Evolutionary conservation across 1,140 invertebrate genomes (phyloP).

Genomic region (Diachasma alloeum): DNA sequence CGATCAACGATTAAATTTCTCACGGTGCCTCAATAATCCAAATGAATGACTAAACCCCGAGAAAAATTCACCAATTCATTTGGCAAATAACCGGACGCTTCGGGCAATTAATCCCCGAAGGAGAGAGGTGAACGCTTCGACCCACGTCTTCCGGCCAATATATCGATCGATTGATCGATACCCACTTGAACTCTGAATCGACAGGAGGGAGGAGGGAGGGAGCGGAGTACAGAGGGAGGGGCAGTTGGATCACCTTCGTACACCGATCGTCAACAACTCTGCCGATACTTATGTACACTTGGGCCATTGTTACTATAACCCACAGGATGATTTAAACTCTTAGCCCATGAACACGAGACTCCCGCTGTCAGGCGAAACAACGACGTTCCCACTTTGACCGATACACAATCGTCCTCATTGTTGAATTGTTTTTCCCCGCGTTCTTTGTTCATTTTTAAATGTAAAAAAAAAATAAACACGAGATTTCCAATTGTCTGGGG

Average conservation of each 20-base stretch:
- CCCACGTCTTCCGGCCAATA: slow-evolving; percentile 17
- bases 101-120: slow-evolving; percentile 3
- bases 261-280: not conserved
- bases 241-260: not conserved
- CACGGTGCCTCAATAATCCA: not conserved
- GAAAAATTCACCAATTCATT: not conserved
- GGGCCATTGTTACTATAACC: slow-evolving; percentile 1
- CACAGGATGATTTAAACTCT: slow-evolving; percentile 46
- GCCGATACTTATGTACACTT: not conserved
- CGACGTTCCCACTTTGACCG: slow-evolving; percentile 43
- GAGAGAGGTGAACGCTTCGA: not conserved
- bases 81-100: slow-evolving; percentile 3
- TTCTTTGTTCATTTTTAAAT: not conserved
- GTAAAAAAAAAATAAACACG: not conserved
- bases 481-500: no score
- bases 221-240: not conserved
- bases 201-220: not conserved
- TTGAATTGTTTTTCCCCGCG: not conserved
- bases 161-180: slow-evolving; percentile 12
- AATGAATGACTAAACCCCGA: not conserved
- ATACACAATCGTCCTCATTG: slow-evolving; percentile 12
- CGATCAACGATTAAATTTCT: slow-evolving; percentile 7
- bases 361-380: slow-evolving; percentile 50
- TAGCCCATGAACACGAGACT: slow-evolving; percentile 39
- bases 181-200: no score